phyloP scores from a whole-genome alignment of 2,113 vertebrate species.

The Enhydra lutris region DNA sequence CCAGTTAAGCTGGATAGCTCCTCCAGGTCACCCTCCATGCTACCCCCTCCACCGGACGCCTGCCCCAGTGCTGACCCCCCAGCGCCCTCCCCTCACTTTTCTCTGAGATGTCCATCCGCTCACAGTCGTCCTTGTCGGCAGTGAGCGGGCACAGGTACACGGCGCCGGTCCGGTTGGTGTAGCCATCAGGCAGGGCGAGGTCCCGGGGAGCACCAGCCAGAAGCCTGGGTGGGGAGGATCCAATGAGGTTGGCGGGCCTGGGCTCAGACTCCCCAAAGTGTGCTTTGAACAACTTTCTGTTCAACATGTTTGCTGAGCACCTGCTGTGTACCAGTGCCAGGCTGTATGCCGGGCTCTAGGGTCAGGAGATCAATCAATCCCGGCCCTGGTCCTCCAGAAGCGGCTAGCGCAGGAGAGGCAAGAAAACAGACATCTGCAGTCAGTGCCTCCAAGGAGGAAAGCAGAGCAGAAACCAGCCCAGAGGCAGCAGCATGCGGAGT shows the following conservation, averaged over 20 bases:
- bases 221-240: slow-evolving; percentile 81
- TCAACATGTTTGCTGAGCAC: not conserved
- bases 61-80: not conserved
- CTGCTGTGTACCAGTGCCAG: not conserved
- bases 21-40: not conserved
- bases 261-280: not conserved
- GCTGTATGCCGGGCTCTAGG: not conserved
- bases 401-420: not conserved
- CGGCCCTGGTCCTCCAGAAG: not conserved
- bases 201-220: slow-evolving; percentile 92
- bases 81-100: slow-evolving; percentile 82
- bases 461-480: not conserved
- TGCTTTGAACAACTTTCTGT: not conserved
- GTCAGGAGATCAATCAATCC: not conserved
- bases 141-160: slow-evolving; percentile 92
- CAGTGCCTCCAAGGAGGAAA: not conserved
- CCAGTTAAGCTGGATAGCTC: not conserved
- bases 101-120: slow-evolving; percentile 86
- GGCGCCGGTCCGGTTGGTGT: slow-evolving; percentile 88
- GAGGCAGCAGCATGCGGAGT: not conserved
- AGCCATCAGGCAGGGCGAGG: slow-evolving; percentile 73
- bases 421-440: not conserved
- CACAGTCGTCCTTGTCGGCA: slow-evolving; percentile 83
- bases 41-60: not conserved
- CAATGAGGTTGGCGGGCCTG: not conserved